Base-by-base conservation (phyloP, 2,113 vertebrate genomes). In the Platysteira castanea region DNA sequence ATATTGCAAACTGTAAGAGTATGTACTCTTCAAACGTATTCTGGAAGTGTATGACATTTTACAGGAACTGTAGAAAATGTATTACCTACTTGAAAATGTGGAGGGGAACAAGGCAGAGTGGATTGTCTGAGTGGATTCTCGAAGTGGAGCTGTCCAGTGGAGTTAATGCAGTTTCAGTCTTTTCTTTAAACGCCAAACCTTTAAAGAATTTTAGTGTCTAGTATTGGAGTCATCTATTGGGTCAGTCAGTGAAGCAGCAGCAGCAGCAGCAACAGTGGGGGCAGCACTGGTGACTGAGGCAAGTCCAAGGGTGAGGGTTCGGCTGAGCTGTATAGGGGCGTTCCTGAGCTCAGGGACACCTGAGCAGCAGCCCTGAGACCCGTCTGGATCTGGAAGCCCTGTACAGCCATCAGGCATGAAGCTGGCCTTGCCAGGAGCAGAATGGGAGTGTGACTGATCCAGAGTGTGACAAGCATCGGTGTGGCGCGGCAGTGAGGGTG, bases 321-420 rank as follows among this genome's bases (percentile, higher is more conserved):
- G 23, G 19, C 14, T 0, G 0, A 77, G 39, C 9, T 53, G 23
- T 3, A 53, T 37, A 7, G 22, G 9, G 15, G 5, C 22, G 19
- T 22, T 60, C 33, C 54, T 27, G 63, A 44, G 22, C 37, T 44
- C 73, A 52, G 27, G 44, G 5, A 44, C 22, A 12, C 37, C 53
- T 60, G 33, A 60, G 14, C 31, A 37, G 53, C 21, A 52, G 46
- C 33, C 39, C 46, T 35, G 11, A 52, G 9, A 44, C 28, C 9
- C 10, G 5, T 15, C 15, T 9, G 31, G 20, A 35, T 12, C 14
- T 22, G 37, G 27, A 44, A 37, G 26, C 27, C 7, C 53, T 42
- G 21, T 14, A 18, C 53, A 52, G 21, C 17, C 35, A 59, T 5
- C 26, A 44, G 44, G 44, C 14, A 31, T 12, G 37, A 59, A 52